Evolutionary conservation across 2,888 invertebrate genomes (phyloP), one percentile per base, ranked within the genome.

Genomic region (Agrochola macilenta): DNA sequence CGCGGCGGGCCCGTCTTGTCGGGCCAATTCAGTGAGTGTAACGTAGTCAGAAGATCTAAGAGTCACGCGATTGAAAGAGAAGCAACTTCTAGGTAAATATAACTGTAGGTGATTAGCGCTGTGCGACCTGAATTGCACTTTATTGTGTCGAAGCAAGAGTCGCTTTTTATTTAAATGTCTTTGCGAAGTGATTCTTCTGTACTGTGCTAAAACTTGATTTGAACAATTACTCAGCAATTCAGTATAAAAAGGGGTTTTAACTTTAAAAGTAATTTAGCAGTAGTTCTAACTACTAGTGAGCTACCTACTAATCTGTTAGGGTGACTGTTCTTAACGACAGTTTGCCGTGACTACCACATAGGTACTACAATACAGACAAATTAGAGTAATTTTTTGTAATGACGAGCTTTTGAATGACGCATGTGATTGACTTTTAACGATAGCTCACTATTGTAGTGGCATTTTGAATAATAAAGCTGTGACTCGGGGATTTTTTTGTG

Each of bases 361-460:
- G n/a, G n/a, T n/a, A n/a, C n/a, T n/a, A n/a, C n/a, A n/a, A n/a
- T n/a, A 26, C 14, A 61, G 54, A 61, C 23, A 43, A 39, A 78
- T 65, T 61, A 26, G 1, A 49, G 57, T 60, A 14, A 58, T 69
- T 84, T n/a, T 70, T 17, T 52, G 54, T 84, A 84, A 69, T 58
- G 52, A 58, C 61, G 23, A 43, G 5, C 17, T 46, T 58, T n/a
- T 52, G n/a, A 52, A 46, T 9, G 35, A n/a, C 58, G 43, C n/a
- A 14, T 26, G 49, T 70, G 69, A 83, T 69, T 69, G 54, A 52
- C 57, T 66, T 80, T 52, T 80, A 84, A 84, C 49, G 79, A 78
- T 14, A 57, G 30, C 5, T 17, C 5, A 58, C 60, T 78, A 64
- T 26, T 35, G 60, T 52, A 0, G 57, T 26, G 26, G 8, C 0